Evolutionary conservation across 1,140 invertebrate genomes (phyloP).

Genomic region (Anastrepha obliqua): DNA sequence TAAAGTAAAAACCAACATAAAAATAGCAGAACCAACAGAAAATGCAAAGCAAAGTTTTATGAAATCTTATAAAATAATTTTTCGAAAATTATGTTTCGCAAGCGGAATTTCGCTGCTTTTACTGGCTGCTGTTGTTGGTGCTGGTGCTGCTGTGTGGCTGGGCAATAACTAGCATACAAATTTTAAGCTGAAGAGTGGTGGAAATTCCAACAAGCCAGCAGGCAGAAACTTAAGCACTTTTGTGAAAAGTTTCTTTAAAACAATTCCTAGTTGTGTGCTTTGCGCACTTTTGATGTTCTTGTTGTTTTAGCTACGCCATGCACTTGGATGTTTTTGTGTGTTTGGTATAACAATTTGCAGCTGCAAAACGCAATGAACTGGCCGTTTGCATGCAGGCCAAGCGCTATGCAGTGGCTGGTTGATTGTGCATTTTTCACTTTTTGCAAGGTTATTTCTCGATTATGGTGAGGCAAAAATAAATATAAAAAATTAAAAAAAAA

Average conservation of each 20-base stretch:
- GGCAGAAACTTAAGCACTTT: slow-evolving; percentile 54
- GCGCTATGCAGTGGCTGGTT: neutral
- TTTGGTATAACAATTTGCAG: slow-evolving; percentile 32
- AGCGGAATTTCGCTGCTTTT: slow-evolving; percentile 12
- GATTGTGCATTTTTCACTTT: neutral
- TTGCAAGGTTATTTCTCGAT: neutral
- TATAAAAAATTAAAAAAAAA: neutral
- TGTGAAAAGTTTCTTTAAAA: slow-evolving; percentile 54
- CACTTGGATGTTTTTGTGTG: neutral
- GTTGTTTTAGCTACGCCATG: neutral
- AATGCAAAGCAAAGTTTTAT: slow-evolving; percentile 33
- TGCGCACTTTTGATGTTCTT: neutral
- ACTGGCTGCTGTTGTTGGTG: neutral
- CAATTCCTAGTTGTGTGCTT: slow-evolving; percentile 36
- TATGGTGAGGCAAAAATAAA: neutral
- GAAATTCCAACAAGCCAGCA: neutral
- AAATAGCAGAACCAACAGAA: neutral
- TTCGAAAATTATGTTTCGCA: slow-evolving; percentile 48
- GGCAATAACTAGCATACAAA: neutral
- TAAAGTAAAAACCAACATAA: slow-evolving; percentile 20
- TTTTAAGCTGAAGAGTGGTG: neutral
- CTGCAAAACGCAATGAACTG: neutral
- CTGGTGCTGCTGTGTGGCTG: neutral
- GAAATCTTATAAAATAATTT: slow-evolving; percentile 55
- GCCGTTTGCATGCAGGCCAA: slow-evolving; percentile 46